phyloP scores from a whole-genome alignment of 2,113 vertebrate species.

The Myanophis thanlyinensis region DNA sequence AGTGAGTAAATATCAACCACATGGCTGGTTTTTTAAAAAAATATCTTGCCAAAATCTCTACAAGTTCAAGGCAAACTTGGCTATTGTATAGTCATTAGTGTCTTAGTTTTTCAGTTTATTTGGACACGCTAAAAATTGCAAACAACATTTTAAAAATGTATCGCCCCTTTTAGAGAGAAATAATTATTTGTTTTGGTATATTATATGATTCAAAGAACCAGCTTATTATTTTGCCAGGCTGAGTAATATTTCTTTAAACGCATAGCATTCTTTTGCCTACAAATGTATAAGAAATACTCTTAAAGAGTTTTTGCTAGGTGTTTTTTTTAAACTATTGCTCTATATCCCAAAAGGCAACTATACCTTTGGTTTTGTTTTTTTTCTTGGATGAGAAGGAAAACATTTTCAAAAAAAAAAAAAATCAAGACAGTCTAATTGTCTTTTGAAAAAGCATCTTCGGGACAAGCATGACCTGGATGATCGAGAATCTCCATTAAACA shows the following conservation, averaged over 20 bases:
- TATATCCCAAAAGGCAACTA: not conserved
- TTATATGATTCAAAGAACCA: not conserved
- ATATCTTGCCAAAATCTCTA: not conserved
- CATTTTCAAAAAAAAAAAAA: not conserved
- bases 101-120: not conserved
- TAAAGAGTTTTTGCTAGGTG: not conserved
- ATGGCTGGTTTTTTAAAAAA: not conserved
- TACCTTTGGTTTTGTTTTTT: not conserved
- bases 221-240: not conserved
- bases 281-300: not conserved
- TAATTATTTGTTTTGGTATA: not conserved
- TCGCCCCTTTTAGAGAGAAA: not conserved
- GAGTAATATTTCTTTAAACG: not conserved
- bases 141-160: not conserved
- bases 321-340: not conserved
- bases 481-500: not conserved
- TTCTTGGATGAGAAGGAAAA: not conserved
- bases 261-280: not conserved
- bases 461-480: not conserved
- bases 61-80: not conserved
- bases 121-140: not conserved
- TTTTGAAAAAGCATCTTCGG: not conserved
- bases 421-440: not conserved
- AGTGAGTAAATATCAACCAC: conserved; percentile 13
- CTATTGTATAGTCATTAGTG: not conserved